These are phyloP conservation scores for Apeltes quadracus DNA, from an alignment of 2,113 vertebrate species.

Conservation along the genomic window DNA sequence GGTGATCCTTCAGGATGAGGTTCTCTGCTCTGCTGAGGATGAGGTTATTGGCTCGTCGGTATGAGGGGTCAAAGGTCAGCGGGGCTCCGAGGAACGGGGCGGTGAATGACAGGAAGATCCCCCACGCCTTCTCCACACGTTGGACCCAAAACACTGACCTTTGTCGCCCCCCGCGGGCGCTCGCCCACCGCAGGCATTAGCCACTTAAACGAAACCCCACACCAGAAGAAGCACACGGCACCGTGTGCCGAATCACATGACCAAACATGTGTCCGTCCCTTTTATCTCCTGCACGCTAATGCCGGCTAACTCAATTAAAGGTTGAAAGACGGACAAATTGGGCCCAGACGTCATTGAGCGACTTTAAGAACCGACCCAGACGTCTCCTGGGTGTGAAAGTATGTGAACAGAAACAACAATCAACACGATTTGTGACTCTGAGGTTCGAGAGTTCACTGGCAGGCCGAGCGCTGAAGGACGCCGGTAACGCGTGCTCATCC, in stretches of 20 bases:
- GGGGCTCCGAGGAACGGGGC: slow-evolving; percentile 65
- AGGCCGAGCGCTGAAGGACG: too few species aligned
- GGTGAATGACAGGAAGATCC: slow-evolving; percentile 81
- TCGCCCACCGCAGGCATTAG: slow-evolving; percentile 80
- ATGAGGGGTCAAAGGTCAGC: slow-evolving; percentile 60
- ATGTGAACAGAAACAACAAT: not conserved
- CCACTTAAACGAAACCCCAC: slow-evolving; percentile 82
- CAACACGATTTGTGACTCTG: too few species aligned
- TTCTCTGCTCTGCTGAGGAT: slow-evolving; percentile 25
- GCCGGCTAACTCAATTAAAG: slow-evolving; percentile 65
- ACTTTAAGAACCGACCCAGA: too few species aligned
- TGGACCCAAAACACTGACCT: slow-evolving; percentile 79
- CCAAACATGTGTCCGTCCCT: slow-evolving; percentile 63
- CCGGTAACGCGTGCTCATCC: slow-evolving; percentile 68
- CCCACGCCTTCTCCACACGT: slow-evolving; percentile 74
- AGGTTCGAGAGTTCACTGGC: too few species aligned
- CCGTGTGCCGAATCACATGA: slow-evolving; percentile 76
- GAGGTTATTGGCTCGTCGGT: slow-evolving; percentile 49
- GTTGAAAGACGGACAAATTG: slow-evolving; percentile 70
- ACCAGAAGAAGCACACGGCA: slow-evolving; percentile 74
- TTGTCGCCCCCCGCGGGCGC: slow-evolving; percentile 72
- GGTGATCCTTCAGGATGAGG: too few species aligned
- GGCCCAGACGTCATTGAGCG: too few species aligned
- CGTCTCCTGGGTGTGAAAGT: too few species aligned
- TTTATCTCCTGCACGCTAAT: slow-evolving; percentile 67